phyloP scores from a whole-genome alignment of 2,888 invertebrate genomes.

The Ariolimax columbianus region DNA sequence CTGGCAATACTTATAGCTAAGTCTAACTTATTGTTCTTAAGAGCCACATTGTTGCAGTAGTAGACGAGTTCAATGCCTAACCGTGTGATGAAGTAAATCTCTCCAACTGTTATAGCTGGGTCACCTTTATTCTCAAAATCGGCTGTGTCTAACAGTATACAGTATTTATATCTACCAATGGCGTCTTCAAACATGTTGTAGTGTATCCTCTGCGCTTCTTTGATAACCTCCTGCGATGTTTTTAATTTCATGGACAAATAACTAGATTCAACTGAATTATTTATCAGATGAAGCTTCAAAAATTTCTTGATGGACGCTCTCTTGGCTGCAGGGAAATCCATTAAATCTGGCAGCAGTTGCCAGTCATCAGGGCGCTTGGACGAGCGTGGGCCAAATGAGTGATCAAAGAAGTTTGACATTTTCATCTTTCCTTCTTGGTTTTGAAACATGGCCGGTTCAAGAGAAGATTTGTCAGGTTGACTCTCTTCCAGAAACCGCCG shows the following conservation, averaged over 20 bases:
- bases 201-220: slow-evolving; percentile 54
- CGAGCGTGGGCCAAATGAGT: background rate
- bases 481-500: background rate
- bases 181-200: slow-evolving; percentile 46
- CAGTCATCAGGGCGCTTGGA: background rate
- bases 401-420: background rate
- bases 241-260: slow-evolving; percentile 42
- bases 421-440: background rate
- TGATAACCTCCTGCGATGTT: slow-evolving; percentile 49
- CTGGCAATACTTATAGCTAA: slow-evolving; percentile 6
- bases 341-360: background rate
- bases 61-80: slow-evolving; percentile 44
- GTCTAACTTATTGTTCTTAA: background rate
- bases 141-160: slow-evolving; percentile 54
- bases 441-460: background rate
- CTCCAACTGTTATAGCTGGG: slow-evolving; percentile 54
- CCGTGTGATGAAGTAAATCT: slow-evolving; percentile 45
- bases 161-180: slow-evolving; percentile 51
- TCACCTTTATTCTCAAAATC: slow-evolving; percentile 58
- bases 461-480: background rate
- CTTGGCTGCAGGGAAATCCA: background rate
- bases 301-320: background rate
- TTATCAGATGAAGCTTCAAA: background rate
- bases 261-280: slow-evolving; percentile 27
- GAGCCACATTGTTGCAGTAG: slow-evolving; percentile 39